Base-by-base conservation (phyloP, 35 echinoderm and acorn worm genomes). In the Apostichopus californicus region DNA sequence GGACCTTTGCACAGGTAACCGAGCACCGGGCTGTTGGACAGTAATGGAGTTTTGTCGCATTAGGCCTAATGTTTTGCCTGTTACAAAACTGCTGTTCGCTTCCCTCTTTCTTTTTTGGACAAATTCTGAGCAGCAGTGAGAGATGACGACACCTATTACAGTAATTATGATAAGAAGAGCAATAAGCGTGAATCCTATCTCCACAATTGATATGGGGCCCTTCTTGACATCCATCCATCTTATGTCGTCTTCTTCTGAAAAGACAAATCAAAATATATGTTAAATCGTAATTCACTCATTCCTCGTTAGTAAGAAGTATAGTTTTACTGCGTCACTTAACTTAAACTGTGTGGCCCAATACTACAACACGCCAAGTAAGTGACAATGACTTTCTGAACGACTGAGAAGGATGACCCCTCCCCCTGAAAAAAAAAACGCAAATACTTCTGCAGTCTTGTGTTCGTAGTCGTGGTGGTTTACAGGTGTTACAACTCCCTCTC, bases 181-280 rank as follows among this genome's bases (percentile, higher is more conserved):
- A 4, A 89, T 68, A 2, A 89, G 61, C 4, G 86, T 89, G 61
- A 89, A 89, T 1, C 9, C 53, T 73, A 89, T 89, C 54, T 89
- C 86, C 1, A 89, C 86, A 7, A 89, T 66, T 54, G 86, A 89
- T 66, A 89, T 89, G 8, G 86, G 86, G 26, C 86, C 86, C 63
- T 89, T 89, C 18, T 10, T 72, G 8, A 89, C 57, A 26, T 89
- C 86, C 86, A 89, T 89, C 86, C 86, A 89, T 54, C 63, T 52
- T 46, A 46, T 46, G 2, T 72, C 68, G 1, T 89, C 60, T 15
- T 82, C 46, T 66, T 89, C 86, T 89, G 63, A 12, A 89, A 89
- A 18, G 17, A 56, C n/a, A 21, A 66, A 6, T 28, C 25, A 22
- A 18, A 81, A 81, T 46, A 46, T 46, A 46, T 46, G 34, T 46